Conservation (phyloP, 2,888 invertebrate species). For the Emesis furor region DNA sequence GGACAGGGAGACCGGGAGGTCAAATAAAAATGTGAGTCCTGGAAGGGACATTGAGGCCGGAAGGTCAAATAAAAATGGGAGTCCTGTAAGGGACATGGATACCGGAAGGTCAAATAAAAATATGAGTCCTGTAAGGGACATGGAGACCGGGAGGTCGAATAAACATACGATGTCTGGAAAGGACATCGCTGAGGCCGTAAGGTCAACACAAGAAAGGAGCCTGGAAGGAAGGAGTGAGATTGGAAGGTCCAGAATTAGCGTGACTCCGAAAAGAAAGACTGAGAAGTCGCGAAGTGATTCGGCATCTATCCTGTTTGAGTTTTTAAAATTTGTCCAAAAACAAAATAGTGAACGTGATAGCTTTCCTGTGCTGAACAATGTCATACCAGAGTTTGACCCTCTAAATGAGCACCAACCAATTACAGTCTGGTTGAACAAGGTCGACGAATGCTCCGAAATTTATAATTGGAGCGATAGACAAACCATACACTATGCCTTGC, state of each 20-base stretch:
- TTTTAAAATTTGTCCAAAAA: neutral
- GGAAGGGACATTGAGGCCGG: neutral
- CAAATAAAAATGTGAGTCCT: too few relatives aligned
- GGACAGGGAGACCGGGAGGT: neutral
- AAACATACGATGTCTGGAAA: neutral
- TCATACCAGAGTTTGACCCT: neutral
- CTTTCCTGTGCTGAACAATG: neutral
- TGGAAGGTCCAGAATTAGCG: too few relatives aligned
- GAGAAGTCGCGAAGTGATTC: too few relatives aligned
- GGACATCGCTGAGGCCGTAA: neutral
- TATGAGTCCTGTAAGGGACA: neutral
- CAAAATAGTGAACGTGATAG: constrained; percentile 5
- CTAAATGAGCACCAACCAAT: neutral
- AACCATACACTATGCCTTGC: neutral
- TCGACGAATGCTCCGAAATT: neutral
- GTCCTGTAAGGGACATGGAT: neutral
- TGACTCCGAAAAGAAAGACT: too few relatives aligned
- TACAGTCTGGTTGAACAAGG: neutral
- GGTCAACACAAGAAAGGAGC: neutral
- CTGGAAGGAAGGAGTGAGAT: too few relatives aligned
- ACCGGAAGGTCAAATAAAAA: neutral
- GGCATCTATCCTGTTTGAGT: neutral
- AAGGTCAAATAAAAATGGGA: neutral
- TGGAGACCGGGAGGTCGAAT: neutral
- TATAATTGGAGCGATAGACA: neutral